phyloP scores from a whole-genome alignment of 2,113 vertebrate genomes.

The Gambusia affinis region DNA sequence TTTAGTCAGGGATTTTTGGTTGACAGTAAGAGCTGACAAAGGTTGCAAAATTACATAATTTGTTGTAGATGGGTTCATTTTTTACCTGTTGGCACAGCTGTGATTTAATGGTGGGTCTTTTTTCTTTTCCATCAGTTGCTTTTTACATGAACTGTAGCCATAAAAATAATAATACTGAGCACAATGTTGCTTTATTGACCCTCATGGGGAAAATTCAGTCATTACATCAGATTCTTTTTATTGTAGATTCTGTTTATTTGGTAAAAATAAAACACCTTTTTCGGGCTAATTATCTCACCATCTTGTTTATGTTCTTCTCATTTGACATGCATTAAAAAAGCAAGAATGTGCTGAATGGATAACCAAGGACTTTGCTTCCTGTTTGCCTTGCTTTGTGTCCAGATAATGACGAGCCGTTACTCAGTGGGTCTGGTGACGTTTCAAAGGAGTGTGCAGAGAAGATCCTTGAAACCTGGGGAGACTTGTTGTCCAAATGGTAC shows the following conservation, averaged over 20 bases:
- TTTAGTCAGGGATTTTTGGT: not conserved
- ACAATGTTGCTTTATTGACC: too few species aligned
- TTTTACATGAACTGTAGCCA: not conserved
- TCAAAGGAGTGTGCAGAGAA: conserved; percentile 99
- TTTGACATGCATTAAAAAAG: not conserved
- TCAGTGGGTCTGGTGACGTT: conserved; percentile 97
- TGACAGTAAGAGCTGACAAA: not conserved
- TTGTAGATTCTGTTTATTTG: too few species aligned
- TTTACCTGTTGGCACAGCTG: not conserved
- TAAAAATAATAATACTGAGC: not conserved
- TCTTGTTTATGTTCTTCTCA: not conserved
- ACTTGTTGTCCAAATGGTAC: conserved; percentile 97
- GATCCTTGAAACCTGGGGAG: conserved; percentile 98
- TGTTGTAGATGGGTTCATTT: not conserved
- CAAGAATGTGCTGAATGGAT: not conserved
- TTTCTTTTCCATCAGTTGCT: not conserved
- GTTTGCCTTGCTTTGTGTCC: conserved; percentile 27
- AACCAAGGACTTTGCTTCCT: not conserved
- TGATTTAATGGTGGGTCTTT: not conserved
- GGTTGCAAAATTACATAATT: not conserved
- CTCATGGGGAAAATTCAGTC: too few species aligned
- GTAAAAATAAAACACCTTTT: too few species aligned
- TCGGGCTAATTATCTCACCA: not conserved
- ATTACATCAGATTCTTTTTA: too few species aligned
- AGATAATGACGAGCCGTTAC: conserved; percentile 97